These are phyloP conservation scores for Andrena marginata DNA, from an alignment of 2,888 invertebrate species.

Conservation along the genomic window DNA sequence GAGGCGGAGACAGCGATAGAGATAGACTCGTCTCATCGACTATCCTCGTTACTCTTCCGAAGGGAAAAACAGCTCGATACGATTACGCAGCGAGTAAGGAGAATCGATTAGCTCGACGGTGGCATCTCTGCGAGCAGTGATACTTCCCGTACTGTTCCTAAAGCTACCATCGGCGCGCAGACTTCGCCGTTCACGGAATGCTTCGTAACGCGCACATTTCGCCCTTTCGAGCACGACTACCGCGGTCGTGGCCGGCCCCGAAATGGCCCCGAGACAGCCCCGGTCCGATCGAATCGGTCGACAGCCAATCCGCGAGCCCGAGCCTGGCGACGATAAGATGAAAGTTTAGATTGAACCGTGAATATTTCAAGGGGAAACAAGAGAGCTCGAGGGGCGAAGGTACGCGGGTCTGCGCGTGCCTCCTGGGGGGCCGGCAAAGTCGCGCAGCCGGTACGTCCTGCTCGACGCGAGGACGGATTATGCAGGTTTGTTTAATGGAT, in stretches of 20 bases:
- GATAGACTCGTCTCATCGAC: background rate
- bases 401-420: background rate
- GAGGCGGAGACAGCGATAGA: no score
- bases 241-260: background rate
- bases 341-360: conserved; percentile 79
- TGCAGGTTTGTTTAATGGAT: conserved; percentile 71
- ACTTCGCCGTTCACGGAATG: background rate
- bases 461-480: conserved; percentile 63
- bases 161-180: background rate
- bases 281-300: conserved; percentile 44
- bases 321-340: conserved; percentile 74
- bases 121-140: background rate
- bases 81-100: no score
- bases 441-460: conserved; percentile 11
- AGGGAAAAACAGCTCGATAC: background rate
- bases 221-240: background rate
- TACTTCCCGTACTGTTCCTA: background rate
- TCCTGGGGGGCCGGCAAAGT: background rate
- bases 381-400: conserved; percentile 6
- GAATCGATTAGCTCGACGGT: no score
- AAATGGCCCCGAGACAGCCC: background rate
- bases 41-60: background rate
- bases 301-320: conserved; percentile 62
- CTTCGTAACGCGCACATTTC: background rate
- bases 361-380: conserved; percentile 75